Evolutionary conservation across 1,140 invertebrate species (phyloP).

Genomic region (Caerostris extrusa): DNA sequence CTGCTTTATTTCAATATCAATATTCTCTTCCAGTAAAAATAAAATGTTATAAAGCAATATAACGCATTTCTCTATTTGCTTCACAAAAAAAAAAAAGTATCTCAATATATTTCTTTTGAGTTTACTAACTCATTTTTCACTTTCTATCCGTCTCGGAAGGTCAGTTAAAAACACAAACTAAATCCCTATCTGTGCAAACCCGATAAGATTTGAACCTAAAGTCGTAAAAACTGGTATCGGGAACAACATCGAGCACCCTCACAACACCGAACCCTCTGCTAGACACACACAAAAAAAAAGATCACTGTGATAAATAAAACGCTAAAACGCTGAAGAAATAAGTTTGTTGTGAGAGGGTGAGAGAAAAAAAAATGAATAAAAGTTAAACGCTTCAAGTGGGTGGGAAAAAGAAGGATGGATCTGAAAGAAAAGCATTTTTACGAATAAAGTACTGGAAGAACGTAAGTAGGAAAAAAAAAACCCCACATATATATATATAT

Average conservation of each 20-base stretch:
- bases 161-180: conserved; percentile 35
- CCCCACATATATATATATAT: conserved; percentile 15
- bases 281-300: not conserved
- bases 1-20: too few species aligned
- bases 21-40: too few species aligned
- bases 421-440: conserved; percentile 50
- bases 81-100: too few species aligned
- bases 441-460: conserved; percentile 16
- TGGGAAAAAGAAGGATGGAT: not conserved
- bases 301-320: too few species aligned
- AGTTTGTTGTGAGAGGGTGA: not conserved
- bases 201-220: conserved; percentile 53
- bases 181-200: conserved; percentile 52
- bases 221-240: conserved; percentile 56
- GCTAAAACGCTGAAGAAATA: not conserved
- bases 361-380: conserved; percentile 10
- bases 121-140: not conserved
- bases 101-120: not conserved
- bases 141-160: not conserved
- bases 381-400: conserved; percentile 8
- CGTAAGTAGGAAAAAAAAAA: not conserved
- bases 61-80: too few species aligned
- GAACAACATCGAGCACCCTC: not conserved
- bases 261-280: not conserved
- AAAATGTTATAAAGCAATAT: too few species aligned